phyloP scores from a whole-genome alignment of 2,797 vertebrate species.

The Typhlichthys eigenmanni region DNA sequence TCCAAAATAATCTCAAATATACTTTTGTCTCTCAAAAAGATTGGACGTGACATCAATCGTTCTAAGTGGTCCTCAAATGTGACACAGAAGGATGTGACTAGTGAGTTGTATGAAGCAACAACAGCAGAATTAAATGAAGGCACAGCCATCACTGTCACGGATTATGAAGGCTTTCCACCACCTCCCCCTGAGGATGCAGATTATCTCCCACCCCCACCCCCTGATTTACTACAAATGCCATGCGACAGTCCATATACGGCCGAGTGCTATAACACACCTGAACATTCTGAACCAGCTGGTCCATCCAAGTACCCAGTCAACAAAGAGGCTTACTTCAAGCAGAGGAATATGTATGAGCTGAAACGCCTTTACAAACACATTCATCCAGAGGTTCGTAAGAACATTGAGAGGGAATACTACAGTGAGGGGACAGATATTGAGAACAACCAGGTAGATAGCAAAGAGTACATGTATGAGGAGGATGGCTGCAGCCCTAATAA shows the following conservation, averaged over 20 bases:
- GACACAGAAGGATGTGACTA: constrained; percentile 69
- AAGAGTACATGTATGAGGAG: constrained; percentile 80
- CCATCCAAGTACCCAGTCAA: constrained; percentile 62
- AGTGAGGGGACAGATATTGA: constrained; percentile 75
- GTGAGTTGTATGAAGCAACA: constrained; percentile 62
- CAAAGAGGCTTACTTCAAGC: constrained; percentile 81
- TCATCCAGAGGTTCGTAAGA: constrained; percentile 85
- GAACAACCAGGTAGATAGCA: constrained; percentile 62
- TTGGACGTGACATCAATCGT: constrained; percentile 79
- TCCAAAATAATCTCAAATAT: constrained; percentile 35
- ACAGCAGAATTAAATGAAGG: constrained; percentile 49
- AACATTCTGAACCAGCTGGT: constrained; percentile 61
- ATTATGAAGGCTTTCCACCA: constrained; percentile 78
- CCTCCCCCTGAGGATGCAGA: constrained; percentile 79
- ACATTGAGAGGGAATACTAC: constrained; percentile 81
- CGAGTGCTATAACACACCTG: constrained; percentile 74
- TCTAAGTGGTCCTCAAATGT: constrained; percentile 77
- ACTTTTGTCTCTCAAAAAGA: constrained; percentile 82
- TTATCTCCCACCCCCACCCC: constrained; percentile 80
- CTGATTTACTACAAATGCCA: constrained; percentile 80
- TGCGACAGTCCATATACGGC: constrained; percentile 69
- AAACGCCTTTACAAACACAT: constrained; percentile 88
- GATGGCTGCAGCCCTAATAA: constrained; percentile 69
- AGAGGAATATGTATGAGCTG: constrained; percentile 83
- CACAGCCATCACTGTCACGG: constrained; percentile 41